Conservation (phyloP, 2,113 vertebrate genomes). For the Blennius ocellaris region DNA sequence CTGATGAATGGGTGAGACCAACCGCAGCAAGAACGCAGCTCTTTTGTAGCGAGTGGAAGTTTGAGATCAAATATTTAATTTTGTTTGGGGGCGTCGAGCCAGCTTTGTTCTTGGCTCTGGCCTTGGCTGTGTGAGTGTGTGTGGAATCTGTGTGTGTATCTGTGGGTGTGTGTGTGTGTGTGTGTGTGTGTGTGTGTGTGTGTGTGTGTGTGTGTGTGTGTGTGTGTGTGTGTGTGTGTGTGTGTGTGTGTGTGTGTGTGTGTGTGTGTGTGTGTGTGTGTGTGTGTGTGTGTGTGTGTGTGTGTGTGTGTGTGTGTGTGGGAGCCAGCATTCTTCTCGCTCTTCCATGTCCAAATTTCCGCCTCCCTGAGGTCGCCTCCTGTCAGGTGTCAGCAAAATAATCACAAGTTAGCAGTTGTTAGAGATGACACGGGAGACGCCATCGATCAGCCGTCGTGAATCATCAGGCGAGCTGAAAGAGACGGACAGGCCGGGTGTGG, state of each 20-base stretch:
- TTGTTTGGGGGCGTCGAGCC: slow-evolving; percentile 3
- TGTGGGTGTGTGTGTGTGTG: slow-evolving; percentile 10
- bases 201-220: neutral
- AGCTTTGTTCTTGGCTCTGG: slow-evolving; percentile 45
- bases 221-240: too few species aligned
- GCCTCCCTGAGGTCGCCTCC: slow-evolving; percentile 43
- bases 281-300: too few species aligned
- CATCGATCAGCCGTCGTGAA: slow-evolving; percentile 62
- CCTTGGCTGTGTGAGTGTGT: too few species aligned
- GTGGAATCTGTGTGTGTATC: slow-evolving; percentile 1
- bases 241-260: slow-evolving; percentile 21
- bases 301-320: slow-evolving; percentile 21
- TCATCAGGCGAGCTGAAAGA: slow-evolving; percentile 30
- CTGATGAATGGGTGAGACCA: neutral
- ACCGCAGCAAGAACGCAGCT: neutral
- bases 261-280: too few species aligned
- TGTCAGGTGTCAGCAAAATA: slow-evolving; percentile 76
- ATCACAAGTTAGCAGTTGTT: slow-evolving; percentile 66
- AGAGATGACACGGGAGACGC: slow-evolving; percentile 51
- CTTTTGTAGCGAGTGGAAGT: neutral
- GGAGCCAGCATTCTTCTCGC: slow-evolving; percentile 40
- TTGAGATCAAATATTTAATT: slow-evolving; percentile 18
- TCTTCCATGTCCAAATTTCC: slow-evolving; percentile 30
- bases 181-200: slow-evolving; percentile 8
- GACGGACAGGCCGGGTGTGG: slow-evolving; percentile 16